Conservation (phyloP, 2,888 invertebrate species). For the Lithophane semibrunnea region DNA sequence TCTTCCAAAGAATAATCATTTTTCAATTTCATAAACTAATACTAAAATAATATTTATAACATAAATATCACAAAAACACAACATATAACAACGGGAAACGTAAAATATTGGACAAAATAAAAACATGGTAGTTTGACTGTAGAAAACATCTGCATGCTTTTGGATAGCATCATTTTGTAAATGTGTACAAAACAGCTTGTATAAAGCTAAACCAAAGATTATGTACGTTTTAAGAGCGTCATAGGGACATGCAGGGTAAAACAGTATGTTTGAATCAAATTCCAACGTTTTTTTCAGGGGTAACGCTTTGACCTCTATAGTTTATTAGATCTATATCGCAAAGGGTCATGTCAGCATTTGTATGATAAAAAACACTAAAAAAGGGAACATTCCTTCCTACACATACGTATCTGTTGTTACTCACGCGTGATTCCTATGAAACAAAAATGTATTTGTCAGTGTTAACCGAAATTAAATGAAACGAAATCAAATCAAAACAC, state of each 20-base stretch:
- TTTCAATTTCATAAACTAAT: constrained; percentile 62
- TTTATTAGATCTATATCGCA: constrained; percentile 67
- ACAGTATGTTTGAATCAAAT: constrained; percentile 65
- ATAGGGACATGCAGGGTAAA: constrained; percentile 80
- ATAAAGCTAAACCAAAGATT: constrained; percentile 56
- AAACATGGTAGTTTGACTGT: constrained; percentile 64
- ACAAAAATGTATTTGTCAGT: constrained; percentile 86
- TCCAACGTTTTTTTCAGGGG: constrained; percentile 57
- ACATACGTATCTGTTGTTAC: constrained; percentile 84
- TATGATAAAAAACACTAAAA: constrained; percentile 78
- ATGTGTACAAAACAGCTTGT: constrained; percentile 56
- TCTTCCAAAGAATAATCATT: constrained; percentile 38
- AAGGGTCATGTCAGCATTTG: constrained; percentile 69
- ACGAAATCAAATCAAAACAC: constrained; percentile 65
- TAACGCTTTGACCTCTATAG: constrained; percentile 67
- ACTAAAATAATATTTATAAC: constrained; percentile 69
- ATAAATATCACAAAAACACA: constrained; percentile 78
- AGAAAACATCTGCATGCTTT: constrained; percentile 72
- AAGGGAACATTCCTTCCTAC: constrained; percentile 82
- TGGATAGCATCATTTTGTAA: constrained; percentile 65
- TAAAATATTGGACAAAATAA: constrained; percentile 66
- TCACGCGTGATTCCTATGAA: constrained; percentile 91
- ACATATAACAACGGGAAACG: constrained; percentile 72
- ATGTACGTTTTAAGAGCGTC: constrained; percentile 62
- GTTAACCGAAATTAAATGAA: constrained; percentile 74